phyloP scores from a whole-genome alignment of 2,888 invertebrate genomes.

The Sialis fuliginosa region DNA sequence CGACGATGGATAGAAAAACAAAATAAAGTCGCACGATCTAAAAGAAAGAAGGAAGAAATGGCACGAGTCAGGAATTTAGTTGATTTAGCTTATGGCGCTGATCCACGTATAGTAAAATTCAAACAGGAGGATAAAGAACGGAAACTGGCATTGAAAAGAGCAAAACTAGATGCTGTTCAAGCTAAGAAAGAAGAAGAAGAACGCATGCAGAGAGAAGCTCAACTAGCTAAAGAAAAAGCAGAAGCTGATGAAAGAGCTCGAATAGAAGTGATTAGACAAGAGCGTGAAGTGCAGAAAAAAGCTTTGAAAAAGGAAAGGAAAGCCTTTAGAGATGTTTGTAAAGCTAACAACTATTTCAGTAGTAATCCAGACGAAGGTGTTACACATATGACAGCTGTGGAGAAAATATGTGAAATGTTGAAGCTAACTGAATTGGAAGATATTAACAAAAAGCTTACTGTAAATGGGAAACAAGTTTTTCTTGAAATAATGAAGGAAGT shows the following conservation, averaged over 20 bases:
- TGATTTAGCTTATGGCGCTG: conserved; percentile 84
- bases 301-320: conserved; percentile 77
- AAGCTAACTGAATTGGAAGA: conserved; percentile 54
- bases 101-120: conserved; percentile 83
- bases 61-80: conserved; percentile 76
- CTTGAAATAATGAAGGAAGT: conserved; percentile 47
- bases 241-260: conserved; percentile 69
- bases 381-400: conserved; percentile 76
- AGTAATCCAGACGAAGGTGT: conserved; percentile 54
- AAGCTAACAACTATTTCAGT: conserved; percentile 65
- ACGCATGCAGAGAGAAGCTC: conserved; percentile 51
- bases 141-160: conserved; percentile 75
- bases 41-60: conserved; percentile 96
- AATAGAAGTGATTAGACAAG: conserved; percentile 66
- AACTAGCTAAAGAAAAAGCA: conserved; percentile 55
- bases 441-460: conserved; percentile 50
- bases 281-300: conserved; percentile 71
- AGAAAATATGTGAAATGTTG: conserved; percentile 74
- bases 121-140: conserved; percentile 86
- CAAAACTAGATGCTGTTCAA: conserved; percentile 67
- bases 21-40: conserved; percentile 82
- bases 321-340: conserved; percentile 56
- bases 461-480: conserved; percentile 47
- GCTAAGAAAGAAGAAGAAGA: conserved; percentile 75
- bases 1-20: conserved; percentile 96